phyloP scores from a whole-genome alignment of 2,888 invertebrate genomes.

The Apomyelois bistriatella region DNA sequence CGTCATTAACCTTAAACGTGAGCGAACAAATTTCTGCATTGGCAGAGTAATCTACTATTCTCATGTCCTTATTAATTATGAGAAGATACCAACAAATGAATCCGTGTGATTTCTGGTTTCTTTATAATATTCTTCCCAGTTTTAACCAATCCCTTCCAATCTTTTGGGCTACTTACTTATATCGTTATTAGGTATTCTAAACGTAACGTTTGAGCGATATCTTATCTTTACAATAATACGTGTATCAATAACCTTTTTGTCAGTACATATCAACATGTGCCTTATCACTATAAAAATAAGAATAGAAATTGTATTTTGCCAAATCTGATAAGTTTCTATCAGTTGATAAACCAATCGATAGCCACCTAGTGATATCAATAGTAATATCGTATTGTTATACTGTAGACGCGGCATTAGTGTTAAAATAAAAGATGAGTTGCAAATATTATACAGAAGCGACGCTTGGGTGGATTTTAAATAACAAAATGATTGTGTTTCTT shows the following conservation, averaged over 20 bases:
- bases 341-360: conserved; percentile 11
- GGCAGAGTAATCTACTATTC: neutral
- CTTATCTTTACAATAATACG: conserved; percentile 9
- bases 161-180: too few relatives aligned
- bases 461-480: conserved; percentile 57
- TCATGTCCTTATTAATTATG: neutral
- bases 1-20: conserved; percentile 52
- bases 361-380: neutral
- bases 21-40: conserved; percentile 36
- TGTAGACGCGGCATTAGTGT: conserved; percentile 7
- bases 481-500: conserved; percentile 62
- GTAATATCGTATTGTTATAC: neutral
- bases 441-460: conserved; percentile 50
- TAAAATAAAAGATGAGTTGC: conserved; percentile 37
- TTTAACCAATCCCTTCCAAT: too few relatives aligned
- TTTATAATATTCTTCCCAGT: too few relatives aligned
- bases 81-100: too few relatives aligned
- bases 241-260: neutral
- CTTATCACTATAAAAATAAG: neutral
- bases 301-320: neutral
- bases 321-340: conserved; percentile 1
- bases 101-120: too few relatives aligned
- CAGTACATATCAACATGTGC: neutral
- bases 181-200: too few relatives aligned
- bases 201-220: too few relatives aligned